Evolutionary conservation across 2,797 vertebrate species (phyloP).

Genomic region (Cuculus canorus): DNA sequence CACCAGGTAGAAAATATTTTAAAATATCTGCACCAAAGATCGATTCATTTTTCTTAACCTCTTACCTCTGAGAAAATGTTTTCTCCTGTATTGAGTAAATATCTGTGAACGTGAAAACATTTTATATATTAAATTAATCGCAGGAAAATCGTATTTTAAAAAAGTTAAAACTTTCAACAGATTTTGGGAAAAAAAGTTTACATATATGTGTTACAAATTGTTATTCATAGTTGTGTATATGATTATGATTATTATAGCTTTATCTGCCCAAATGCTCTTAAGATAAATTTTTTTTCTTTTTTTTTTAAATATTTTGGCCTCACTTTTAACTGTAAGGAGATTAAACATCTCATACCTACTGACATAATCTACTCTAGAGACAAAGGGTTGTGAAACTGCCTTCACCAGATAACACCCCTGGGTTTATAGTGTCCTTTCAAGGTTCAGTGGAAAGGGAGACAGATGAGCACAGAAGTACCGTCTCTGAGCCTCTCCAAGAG

Average conservation of each 20-base stretch:
- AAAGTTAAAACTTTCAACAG: neutral
- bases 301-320: neutral
- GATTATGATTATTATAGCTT: neutral
- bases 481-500: neutral
- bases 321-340: neutral
- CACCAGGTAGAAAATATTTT: neutral
- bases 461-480: neutral
- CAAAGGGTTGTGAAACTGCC: neutral
- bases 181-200: neutral
- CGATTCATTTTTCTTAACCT: neutral
- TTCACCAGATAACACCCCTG: neutral
- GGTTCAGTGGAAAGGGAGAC: neutral
- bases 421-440: neutral
- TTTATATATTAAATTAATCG: neutral
- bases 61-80: neutral
- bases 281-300: neutral
- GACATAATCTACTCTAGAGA: neutral
- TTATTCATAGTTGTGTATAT: neutral
- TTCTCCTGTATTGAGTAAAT: neutral
- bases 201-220: neutral
- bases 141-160: neutral
- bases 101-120: neutral
- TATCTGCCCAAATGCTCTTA: neutral
- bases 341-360: neutral
- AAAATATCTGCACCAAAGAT: neutral